phyloP scores from a whole-genome alignment of 2,888 invertebrate genomes.

The Conus canariensis region DNA sequence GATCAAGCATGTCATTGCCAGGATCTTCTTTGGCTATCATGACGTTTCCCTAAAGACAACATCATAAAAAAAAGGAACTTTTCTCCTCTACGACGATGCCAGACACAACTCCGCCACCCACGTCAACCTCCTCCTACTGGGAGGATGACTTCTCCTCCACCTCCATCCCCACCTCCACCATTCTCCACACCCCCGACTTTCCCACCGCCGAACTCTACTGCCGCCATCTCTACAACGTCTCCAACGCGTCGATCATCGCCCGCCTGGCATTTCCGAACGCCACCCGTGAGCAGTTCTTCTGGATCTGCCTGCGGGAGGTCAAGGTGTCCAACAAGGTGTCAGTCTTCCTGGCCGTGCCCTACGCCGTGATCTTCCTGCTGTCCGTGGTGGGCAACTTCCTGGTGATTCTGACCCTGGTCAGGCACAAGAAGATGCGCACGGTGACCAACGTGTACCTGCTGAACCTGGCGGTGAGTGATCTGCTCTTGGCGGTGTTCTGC shows the following conservation, averaged over 20 bases:
- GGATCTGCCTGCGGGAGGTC: constrained; percentile 25
- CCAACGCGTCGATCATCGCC: constrained; percentile 23
- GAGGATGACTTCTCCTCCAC: background rate
- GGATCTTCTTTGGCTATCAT: too few relatives aligned
- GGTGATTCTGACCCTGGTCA: constrained; percentile 84
- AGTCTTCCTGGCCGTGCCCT: constrained; percentile 72
- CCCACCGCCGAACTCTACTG: constrained; percentile 34
- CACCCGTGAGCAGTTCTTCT: constrained; percentile 23
- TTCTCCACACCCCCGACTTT: background rate
- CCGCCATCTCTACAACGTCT: constrained; percentile 40
- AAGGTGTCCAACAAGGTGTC: constrained; percentile 30
- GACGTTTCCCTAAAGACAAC: too few relatives aligned
- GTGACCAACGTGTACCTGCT: constrained; percentile 81
- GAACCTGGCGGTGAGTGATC: constrained; percentile 84
- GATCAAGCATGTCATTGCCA: too few relatives aligned
- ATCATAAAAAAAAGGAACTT: too few relatives aligned
- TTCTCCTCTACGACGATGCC: background rate
- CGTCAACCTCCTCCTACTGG: background rate
- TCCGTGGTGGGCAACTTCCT: constrained; percentile 89
- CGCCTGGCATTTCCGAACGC: constrained; percentile 41
- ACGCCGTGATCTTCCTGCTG: constrained; percentile 87
- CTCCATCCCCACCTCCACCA: background rate
- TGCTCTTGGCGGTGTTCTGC: constrained; percentile 89
- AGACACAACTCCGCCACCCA: background rate
- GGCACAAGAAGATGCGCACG: constrained; percentile 80